Base-by-base conservation (phyloP, 2,888 invertebrate genomes). In the Pasiphila rectangulata region DNA sequence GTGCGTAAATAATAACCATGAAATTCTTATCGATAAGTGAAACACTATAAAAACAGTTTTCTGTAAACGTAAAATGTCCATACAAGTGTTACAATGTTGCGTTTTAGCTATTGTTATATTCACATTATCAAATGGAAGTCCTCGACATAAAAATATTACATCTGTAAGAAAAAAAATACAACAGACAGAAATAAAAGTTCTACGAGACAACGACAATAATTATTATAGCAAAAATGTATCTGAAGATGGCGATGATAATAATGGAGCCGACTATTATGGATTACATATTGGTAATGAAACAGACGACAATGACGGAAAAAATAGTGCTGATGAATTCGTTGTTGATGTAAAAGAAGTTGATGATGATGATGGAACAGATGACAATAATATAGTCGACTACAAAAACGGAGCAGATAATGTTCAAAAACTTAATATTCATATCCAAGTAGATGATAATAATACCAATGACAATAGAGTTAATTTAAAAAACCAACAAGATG, bases 21-120 rank as follows among this genome's bases (percentile, higher is more conserved):
- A n/a, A n/a, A n/a, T n/a, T n/a, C n/a, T n/a, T n/a, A n/a, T n/a
- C n/a, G n/a, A n/a, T n/a, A n/a, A n/a, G 4, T 4, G 9, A 15
- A 42, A 37, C 17, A 9, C 21, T 41, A 40, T 45, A 40, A 44
- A 12, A 32, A 38, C 39, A 25, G 37, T 13, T 45, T 36, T 30
- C 27, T 24, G 23, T 38, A 6, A 42, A 34, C 45, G 3, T 0
- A 16, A 21, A 17, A 50, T 50, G 50, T 13, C 23, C 21, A 37
- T 17, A n/a, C 29, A 21, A 29, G 16, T 23, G 12, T 35, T 48
- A 27, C 30, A 29, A 34, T 37, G 29, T 5, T 20, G 6, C 38
- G 25, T 43, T 29, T 35, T 39, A 10, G 15, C 32, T 10, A 20
- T 41, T 35, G 25, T 32, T 27, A 27, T 50, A 41, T 32, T 32